Percentiles rank a stretch among this genome's conserved stretches.
phyloP scores from a whole-genome alignment of 2,888 invertebrate genomes.

The Creontiades dilutus region DNA sequence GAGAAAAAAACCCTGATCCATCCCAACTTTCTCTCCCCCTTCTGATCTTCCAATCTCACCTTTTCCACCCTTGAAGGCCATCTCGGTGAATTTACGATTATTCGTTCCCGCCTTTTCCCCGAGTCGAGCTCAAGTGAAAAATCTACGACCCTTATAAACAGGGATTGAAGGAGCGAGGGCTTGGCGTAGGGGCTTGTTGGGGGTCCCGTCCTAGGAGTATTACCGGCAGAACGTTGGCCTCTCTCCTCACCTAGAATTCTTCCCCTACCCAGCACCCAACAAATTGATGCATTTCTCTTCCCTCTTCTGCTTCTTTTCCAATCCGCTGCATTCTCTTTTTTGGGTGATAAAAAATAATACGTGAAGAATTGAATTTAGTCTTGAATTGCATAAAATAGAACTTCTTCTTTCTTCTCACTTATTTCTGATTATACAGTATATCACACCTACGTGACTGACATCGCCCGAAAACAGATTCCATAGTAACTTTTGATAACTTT shows the following conservation, averaged over 20 bases:
- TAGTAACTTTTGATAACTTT: too few relatives aligned
- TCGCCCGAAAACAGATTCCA: too few relatives aligned
- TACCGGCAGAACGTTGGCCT: conserved; percentile 3
- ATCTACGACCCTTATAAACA: conserved; percentile 75
- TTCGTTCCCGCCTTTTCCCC: conserved; percentile 61
- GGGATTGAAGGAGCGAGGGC: conserved; percentile 70
- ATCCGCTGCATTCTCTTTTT: neutral
- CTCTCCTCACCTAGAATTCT: conserved; percentile 17
- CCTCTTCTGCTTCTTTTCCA: neutral
- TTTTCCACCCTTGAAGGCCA: conserved; percentile 74
- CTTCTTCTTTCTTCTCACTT: too few relatives aligned
- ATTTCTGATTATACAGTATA: neutral
- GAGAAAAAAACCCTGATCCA: neutral
- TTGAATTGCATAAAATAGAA: neutral
- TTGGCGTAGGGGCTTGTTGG: conserved; percentile 33
- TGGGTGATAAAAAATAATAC: neutral
- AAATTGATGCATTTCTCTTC: neutral
- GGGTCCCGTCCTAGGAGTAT: conserved; percentile 49
- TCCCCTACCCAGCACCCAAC: neutral
- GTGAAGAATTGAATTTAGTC: neutral
- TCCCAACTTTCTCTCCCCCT: conserved; percentile 26
- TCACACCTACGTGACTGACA: too few relatives aligned
- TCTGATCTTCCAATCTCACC: conserved; percentile 69
- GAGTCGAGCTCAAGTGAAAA: conserved; percentile 74
- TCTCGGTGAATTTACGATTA: conserved; percentile 74